A percentile compares a stretch with the other conserved stretches of the same genome.
Conservation (phyloP, 2,888 invertebrate genomes). For the Cyrtodaria siliqua region DNA sequence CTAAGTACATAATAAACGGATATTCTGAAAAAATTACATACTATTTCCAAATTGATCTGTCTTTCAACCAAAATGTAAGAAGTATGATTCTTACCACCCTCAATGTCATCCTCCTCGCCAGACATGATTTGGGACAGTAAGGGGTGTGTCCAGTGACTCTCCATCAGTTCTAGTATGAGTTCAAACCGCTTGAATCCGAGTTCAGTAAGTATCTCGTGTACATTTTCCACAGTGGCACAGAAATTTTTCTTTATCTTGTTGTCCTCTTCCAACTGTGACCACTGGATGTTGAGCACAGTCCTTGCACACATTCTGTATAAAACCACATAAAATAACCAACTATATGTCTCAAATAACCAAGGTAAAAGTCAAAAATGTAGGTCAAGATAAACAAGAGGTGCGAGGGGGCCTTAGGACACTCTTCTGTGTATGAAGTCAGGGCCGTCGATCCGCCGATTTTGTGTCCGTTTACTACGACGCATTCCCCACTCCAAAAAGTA, state of each 20-base stretch:
- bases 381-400: too few species aligned
- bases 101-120: constrained; percentile 69
- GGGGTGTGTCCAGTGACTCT: constrained; percentile 83
- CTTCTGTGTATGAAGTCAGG: too few species aligned
- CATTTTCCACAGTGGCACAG: constrained; percentile 69
- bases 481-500: too few species aligned
- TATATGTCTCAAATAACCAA: too few species aligned
- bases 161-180: constrained; percentile 72
- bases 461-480: too few species aligned
- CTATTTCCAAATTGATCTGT: not conserved
- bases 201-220: constrained; percentile 70
- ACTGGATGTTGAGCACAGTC: constrained; percentile 79
- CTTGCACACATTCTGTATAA: constrained; percentile 78
- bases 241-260: constrained; percentile 74
- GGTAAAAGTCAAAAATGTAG: too few species aligned
- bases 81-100: constrained; percentile 63
- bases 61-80: too few species aligned
- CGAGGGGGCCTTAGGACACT: too few species aligned
- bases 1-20: too few species aligned
- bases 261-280: constrained; percentile 78
- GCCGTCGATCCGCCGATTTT: too few species aligned
- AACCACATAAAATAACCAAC: too few species aligned
- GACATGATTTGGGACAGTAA: constrained; percentile 81
- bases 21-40: too few species aligned
- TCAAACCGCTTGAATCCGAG: constrained; percentile 72